Evolutionary conservation across 2,113 vertebrate species (phyloP).

Genomic region (human): GRCh38 chr4:112939501-112940000

Average conservation of each 20-base stretch:
- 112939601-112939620: too few species aligned
- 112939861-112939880: neutral
- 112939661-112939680: slow-evolving; percentile 22
- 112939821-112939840: neutral
- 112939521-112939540: too few species aligned
- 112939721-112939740: neutral
- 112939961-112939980: neutral
- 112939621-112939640: neutral
- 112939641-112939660: neutral
- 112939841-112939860: neutral
- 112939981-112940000: neutral
- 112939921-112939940: neutral
- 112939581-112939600: too few species aligned
- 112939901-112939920: neutral
- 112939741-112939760: neutral
- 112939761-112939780: neutral
- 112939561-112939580: too few species aligned
- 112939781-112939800: neutral
- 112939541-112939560: too few species aligned
- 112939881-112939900: neutral
- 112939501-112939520: too few species aligned
- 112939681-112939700: neutral
- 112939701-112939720: neutral
- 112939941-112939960: neutral
- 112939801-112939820: neutral